These are phyloP conservation scores for Morone saxatilis DNA, from an alignment of 2,113 vertebrate species.

Conservation along the genomic window DNA sequence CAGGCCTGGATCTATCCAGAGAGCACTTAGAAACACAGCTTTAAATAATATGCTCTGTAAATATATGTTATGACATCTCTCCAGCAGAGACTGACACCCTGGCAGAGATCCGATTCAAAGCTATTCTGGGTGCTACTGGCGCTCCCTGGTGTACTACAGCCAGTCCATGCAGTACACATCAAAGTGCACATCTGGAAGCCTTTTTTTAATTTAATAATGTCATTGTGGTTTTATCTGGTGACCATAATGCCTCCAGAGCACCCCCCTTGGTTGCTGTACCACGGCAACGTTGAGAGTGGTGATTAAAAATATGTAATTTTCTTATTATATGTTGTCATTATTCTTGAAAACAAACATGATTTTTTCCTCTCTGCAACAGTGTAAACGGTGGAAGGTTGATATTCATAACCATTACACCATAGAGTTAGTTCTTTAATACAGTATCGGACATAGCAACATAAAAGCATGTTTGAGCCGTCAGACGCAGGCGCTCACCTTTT, in stretches of 20 bases:
- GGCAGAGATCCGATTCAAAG: constrained; percentile 15
- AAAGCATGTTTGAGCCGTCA: background rate
- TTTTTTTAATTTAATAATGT: constrained; percentile 31
- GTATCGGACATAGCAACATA: background rate
- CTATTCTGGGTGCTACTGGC: constrained; percentile 36
- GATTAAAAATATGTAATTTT: constrained; percentile 42
- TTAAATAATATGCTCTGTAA: constrained; percentile 30
- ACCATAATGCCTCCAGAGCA: background rate
- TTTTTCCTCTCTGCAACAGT: background rate
- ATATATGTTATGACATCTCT: constrained; percentile 41
- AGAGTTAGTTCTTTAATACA: background rate
- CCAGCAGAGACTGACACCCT: background rate
- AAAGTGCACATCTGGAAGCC: constrained; percentile 58
- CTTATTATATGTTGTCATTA: constrained; percentile 26
- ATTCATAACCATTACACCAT: background rate
- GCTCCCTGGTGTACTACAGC: constrained; percentile 22
- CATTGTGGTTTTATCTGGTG: constrained; percentile 25
- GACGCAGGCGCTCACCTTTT: background rate
- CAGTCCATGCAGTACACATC: constrained; percentile 18
- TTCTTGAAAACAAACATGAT: background rate
- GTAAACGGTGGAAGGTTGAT: background rate
- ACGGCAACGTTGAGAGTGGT: constrained; percentile 40
- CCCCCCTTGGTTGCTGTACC: constrained; percentile 24
- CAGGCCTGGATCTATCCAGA: background rate
- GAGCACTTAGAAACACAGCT: background rate